Percentiles rank a stretch among this genome's conserved stretches.
Evolutionary conservation across 2,113 vertebrate genomes (phyloP).

Genomic region (Megaceryle maxima): DNA sequence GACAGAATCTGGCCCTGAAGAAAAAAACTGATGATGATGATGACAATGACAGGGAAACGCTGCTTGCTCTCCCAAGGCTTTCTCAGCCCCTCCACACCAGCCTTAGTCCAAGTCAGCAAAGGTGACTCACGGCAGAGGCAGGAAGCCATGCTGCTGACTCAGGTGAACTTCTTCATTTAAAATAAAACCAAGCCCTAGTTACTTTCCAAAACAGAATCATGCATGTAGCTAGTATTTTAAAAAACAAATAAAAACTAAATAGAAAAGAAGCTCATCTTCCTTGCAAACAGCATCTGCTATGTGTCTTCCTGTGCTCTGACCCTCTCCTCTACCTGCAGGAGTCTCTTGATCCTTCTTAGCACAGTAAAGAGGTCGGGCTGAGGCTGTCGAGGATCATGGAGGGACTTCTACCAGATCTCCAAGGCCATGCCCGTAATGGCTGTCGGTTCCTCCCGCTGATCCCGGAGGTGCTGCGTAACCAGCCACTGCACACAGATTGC

Average conservation of each 20-base stretch:
- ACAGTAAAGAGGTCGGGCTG: not conserved
- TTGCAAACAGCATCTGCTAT: not conserved
- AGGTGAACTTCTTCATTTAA: not conserved
- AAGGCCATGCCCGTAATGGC: not conserved
- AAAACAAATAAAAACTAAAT: not conserved
- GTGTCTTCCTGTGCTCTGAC: not conserved
- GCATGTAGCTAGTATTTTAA: not conserved
- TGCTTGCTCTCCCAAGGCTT: not conserved
- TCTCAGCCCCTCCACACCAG: not conserved
- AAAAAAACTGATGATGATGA: not conserved
- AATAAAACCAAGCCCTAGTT: not conserved
- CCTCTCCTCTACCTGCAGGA: not conserved
- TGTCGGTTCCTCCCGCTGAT: not conserved
- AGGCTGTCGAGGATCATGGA: not conserved
- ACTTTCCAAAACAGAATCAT: not conserved
- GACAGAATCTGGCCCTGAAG: not conserved
- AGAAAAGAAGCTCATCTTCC: not conserved
- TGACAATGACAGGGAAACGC: not conserved
- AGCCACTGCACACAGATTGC: not conserved
- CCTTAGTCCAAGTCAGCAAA: not conserved
- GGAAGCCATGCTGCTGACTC: not conserved
- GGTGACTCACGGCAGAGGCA: conserved; percentile 1
- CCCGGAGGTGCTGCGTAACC: fast-evolving
- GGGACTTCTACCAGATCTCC: not conserved
- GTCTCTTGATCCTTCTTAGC: not conserved